phyloP scores from a whole-genome alignment of 2,113 vertebrate genomes.

The Rhinopithecus roxellana region DNA sequence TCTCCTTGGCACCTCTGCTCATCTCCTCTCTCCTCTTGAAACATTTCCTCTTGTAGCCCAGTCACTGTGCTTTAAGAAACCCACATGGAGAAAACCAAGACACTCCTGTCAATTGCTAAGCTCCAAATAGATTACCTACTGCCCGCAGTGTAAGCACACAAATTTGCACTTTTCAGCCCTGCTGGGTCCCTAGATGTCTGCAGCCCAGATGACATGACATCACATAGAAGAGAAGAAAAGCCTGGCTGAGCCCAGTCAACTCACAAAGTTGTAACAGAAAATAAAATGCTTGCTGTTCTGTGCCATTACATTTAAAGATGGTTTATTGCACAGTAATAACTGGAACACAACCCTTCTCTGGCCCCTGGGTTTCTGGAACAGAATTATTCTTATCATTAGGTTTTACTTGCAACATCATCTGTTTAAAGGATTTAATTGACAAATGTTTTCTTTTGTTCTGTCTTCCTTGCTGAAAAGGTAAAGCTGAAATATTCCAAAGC shows the following conservation, averaged over 20 bases:
- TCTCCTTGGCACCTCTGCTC: neutral
- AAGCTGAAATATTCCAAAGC: slow-evolving; percentile 30
- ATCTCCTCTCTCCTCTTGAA: neutral
- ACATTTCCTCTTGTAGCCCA: neutral
- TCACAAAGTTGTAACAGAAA: neutral
- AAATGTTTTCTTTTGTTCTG: slow-evolving; percentile 19
- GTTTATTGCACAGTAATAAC: neutral
- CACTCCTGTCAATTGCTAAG: neutral
- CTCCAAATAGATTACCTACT: neutral
- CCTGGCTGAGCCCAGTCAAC: neutral
- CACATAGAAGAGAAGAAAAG: slow-evolving; percentile 5
- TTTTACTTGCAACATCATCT: slow-evolving; percentile 20
- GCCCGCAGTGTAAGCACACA: neutral
- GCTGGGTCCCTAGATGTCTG: neutral
- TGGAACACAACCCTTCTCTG: neutral
- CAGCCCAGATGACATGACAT: neutral
- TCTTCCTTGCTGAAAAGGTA: slow-evolving; percentile 43
- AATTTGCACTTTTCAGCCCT: neutral
- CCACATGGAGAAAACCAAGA: neutral
- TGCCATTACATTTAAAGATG: neutral
- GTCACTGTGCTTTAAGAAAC: neutral
- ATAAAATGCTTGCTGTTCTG: neutral
- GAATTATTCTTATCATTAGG: slow-evolving; percentile 31
- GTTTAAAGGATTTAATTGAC: slow-evolving; percentile 37
- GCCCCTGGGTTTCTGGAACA: slow-evolving; percentile 47